phyloP scores from a whole-genome alignment of 2,888 invertebrate genomes.

The Cetonia aurata region DNA sequence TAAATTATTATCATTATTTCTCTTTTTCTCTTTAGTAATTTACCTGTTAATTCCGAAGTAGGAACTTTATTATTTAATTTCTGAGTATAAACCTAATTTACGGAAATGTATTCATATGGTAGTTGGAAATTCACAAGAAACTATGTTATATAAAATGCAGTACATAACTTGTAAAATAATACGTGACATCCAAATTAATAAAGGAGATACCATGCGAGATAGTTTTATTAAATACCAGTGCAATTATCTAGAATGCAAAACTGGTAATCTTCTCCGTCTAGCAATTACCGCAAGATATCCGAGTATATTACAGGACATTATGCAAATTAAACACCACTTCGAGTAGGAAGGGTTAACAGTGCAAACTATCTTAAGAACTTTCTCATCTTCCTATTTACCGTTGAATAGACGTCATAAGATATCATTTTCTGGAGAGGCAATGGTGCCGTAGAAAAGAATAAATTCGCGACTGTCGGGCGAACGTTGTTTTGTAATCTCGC shows the following conservation, averaged over 20 bases:
- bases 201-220: background rate
- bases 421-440: background rate
- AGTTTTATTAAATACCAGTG: conserved; percentile 6
- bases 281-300: conserved; percentile 9
- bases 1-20: too few species aligned
- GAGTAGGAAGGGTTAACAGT: background rate
- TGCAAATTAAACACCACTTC: conserved; percentile 1
- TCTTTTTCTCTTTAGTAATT: too few species aligned
- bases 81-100: too few species aligned
- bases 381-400: background rate
- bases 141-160: too few species aligned
- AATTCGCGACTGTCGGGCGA: background rate
- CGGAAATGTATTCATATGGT: too few species aligned
- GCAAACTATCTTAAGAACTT: background rate
- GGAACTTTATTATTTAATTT: too few species aligned
- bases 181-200: too few species aligned
- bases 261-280: background rate
- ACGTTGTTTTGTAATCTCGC: background rate
- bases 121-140: too few species aligned
- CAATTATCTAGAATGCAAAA: background rate
- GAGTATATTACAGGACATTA: conserved; percentile 6
- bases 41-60: too few species aligned
- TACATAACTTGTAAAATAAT: too few species aligned
- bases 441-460: conserved; percentile 1
- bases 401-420: background rate